Base-by-base conservation (phyloP, 2,888 invertebrate species). In the Lasioglossum zephyrum region DNA sequence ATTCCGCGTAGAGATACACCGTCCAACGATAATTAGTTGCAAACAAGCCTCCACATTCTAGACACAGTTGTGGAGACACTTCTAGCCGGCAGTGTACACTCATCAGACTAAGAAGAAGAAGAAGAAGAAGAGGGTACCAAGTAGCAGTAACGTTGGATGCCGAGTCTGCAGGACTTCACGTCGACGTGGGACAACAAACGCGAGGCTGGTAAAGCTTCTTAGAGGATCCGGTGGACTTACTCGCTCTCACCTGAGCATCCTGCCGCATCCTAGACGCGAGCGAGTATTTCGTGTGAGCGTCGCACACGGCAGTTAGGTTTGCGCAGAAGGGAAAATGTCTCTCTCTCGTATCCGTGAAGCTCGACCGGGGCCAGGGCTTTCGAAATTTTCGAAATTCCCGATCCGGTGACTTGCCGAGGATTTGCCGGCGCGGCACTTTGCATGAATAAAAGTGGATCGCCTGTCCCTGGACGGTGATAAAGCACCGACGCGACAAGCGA, bases 131-230 rank as follows among this genome's bases (percentile, higher is more conserved):
- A 18, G 6, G 18, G 18, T 44, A 31, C 63, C 31, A 13, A 13
- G 44, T 9, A 44, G 6, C 47, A 31, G 60, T 9, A 4, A 16
- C 72, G 44, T 44, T 16, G 18, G 6, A 44, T 26, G 22, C 31
- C 49, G 11, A 4, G 49, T 22, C 9, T 36, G 47, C 31, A 9
- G 49, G 73, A 73, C 77, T 70, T 75, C 60, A 53, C 16, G 75
- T 63, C 69, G 69, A 39, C 60, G 72, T 57, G 66, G 88, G 77
- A 88, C 77, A 79, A 82, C 88, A 86, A 84, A 86, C 82, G 75
- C 31, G 73, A 44, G 74, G 57, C 39, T 53, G 16, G 72, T 57
- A 79, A 76, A 86, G 84, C 87, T 89, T 80, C 88, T 88, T 88
- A 88, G 78, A 69, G 78, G 69, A 26, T 72, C 63, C 41, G 39